A percentile compares a stretch with the other conserved stretches of the same genome.
Evolutionary conservation across 1,140 invertebrate genomes (phyloP).

Genomic region (Lucilia sericata): DNA sequence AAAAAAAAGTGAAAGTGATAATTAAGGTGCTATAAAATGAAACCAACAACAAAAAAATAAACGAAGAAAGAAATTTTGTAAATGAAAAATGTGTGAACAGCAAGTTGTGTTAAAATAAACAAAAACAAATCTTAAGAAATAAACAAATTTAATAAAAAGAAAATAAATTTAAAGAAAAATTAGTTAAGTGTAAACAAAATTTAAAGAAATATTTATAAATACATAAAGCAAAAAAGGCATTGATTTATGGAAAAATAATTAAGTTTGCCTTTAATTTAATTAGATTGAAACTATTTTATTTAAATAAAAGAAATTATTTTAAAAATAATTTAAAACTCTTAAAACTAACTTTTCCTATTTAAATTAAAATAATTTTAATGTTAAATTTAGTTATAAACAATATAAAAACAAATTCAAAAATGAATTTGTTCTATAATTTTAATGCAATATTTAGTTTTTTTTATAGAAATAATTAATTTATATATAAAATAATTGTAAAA

Average conservation of each 20-base stretch:
- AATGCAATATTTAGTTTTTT: slow-evolving; percentile 18
- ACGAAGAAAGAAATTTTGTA: neutral
- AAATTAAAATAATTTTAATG: no score
- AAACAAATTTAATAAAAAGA: neutral
- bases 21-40: slow-evolving; percentile 26
- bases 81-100: neutral
- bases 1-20: slow-evolving; percentile 18
- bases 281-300: neutral
- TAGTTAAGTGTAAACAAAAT: neutral
- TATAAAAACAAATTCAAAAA: neutral
- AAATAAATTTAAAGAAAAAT: neutral
- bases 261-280: neutral
- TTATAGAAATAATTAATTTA: neutral
- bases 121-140: neutral
- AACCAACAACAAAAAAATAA: neutral
- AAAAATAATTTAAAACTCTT: neutral
- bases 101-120: neutral
- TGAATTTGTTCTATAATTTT: neutral
- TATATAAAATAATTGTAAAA: neutral
- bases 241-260: neutral
- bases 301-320: neutral
- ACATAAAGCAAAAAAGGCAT: neutral
- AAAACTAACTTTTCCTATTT: neutral
- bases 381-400: neutral
- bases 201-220: neutral